Base-by-base conservation (phyloP, 2,888 invertebrate genomes). In the Andrena bicolor region DNA sequence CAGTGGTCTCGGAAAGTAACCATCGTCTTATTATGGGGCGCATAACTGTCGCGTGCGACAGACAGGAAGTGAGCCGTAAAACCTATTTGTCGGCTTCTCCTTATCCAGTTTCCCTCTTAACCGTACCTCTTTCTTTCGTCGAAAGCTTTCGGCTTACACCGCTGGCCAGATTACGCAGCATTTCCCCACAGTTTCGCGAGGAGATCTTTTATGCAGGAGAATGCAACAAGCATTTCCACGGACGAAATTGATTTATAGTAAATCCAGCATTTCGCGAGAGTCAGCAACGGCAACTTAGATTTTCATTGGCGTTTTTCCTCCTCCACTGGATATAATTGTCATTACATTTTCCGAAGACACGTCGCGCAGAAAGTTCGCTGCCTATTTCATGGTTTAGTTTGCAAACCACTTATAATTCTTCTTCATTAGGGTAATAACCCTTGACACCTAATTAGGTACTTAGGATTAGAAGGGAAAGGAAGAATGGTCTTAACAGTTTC, bases 31-130 rank as follows among this genome's bases (percentile, higher is more conserved):
- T 88, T 83, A 84, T 84, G 73, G 72, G 73, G 76, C 78, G 84
- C 83, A 84, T 82, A 81, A 82, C 76, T 83, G 81, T 87, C 87
- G 86, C 83, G 87, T 86, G 88, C 81, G 81, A 64, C 80, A 86
- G 80, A 86, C 87, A 88, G 87, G 90, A 91, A 90, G 86, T 80
- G 84, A 89, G 88, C 87, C 88, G 88, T 91, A 89, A 90, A 91
- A 87, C 84, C 83, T 89, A 87, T 89, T 90, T 87, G 88, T 86
- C 87, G 85, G 85, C 85, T 86, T 88, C 86, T 88, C 79, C 76
- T 74, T 76, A 64, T 72, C 71, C 82, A 82, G 65, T 84, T 79
- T 83, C 63, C 73, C 77, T 30, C 66, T 76, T 79, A 76, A 68
- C 65, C 26, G 16, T 79, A 61, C 58, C 69, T 66, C 79, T 84